Percentiles rank a stretch among this genome's conserved stretches.
Evolutionary conservation across 1,140 invertebrate species (phyloP).

Genomic region (Lepidurus apus): DNA sequence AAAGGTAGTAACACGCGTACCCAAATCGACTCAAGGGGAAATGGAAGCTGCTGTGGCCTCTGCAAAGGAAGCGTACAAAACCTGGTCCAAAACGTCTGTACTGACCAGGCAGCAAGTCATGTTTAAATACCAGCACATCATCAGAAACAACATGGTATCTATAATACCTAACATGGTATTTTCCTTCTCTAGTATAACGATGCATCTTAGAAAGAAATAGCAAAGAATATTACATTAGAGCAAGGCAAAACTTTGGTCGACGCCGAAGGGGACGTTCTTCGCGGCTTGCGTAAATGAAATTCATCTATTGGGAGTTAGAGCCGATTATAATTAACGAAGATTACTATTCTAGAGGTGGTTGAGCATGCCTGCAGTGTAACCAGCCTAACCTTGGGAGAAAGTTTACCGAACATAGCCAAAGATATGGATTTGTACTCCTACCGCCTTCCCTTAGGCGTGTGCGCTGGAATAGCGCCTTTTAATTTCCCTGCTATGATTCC

Average conservation of each 20-base stretch:
- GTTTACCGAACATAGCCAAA: constrained; percentile 79
- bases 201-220: constrained; percentile 68
- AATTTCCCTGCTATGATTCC: constrained; percentile 99
- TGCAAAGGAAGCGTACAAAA: constrained; percentile 71
- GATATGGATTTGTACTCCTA: constrained; percentile 91
- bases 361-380: constrained; percentile 94
- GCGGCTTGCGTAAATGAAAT: constrained; percentile 80
- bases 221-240: constrained; percentile 86
- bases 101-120: constrained; percentile 91
- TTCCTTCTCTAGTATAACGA: constrained; percentile 24
- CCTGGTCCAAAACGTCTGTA: constrained; percentile 89
- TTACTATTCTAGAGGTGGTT: constrained; percentile 69
- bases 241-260: constrained; percentile 97
- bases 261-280: constrained; percentile 95
- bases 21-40: constrained; percentile 82
- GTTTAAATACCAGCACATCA: constrained; percentile 81
- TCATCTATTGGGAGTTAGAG: constrained; percentile 5
- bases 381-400: constrained; percentile 85
- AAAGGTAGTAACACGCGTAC: constrained; percentile 71
- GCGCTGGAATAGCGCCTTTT: constrained; percentile 84
- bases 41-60: constrained; percentile 86
- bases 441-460: constrained; percentile 80
- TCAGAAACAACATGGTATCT: constrained; percentile 65
- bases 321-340: not conserved
- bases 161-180: constrained; percentile 14